A percentile compares a stretch with the other conserved stretches of the same genome.
Conservation (phyloP, 2,797 vertebrate species). For the Takifugu ocellatus region DNA sequence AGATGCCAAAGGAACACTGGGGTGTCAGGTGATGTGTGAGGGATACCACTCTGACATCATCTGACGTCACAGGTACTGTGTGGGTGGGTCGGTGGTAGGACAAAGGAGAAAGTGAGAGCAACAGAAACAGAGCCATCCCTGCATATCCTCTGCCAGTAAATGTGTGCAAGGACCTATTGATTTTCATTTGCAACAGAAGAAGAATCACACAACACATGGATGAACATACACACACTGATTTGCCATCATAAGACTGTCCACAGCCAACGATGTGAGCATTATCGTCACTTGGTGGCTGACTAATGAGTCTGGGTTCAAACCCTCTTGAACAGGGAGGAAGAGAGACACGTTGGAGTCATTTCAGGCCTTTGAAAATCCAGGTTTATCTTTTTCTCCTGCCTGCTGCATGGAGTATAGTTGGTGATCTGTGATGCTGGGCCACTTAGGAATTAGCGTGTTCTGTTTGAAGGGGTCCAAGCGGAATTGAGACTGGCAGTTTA, state of each 20-base stretch:
- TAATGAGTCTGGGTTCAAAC: constrained; percentile 55
- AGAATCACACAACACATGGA: constrained; percentile 44
- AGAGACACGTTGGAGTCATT: constrained; percentile 45
- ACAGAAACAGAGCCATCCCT: too few relatives aligned
- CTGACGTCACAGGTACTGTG: constrained; percentile 54
- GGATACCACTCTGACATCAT: constrained; percentile 54
- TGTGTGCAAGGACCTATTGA: constrained; percentile 53
- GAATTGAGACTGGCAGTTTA: constrained; percentile 59
- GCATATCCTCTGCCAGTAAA: constrained; percentile 52
- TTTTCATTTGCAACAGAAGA: constrained; percentile 47
- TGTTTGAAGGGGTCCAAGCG: constrained; percentile 57
- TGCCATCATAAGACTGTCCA: constrained; percentile 2
- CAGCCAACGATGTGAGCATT: constrained; percentile 6
- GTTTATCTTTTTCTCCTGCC: constrained; percentile 31
- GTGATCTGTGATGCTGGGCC: constrained; percentile 56
- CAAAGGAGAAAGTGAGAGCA: not conserved
- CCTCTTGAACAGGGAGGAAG: constrained; percentile 57
- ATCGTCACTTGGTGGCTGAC: constrained; percentile 46
- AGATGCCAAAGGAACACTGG: constrained; percentile 51
- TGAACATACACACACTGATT: constrained; percentile 24
- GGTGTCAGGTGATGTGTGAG: constrained; percentile 61
- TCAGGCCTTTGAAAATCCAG: constrained; percentile 47
- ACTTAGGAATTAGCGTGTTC: constrained; percentile 61
- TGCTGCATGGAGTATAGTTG: constrained; percentile 49
- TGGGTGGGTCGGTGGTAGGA: constrained; percentile 3